Evolutionary conservation across 2,888 invertebrate genomes (phyloP).

Genomic region (Sphinx pinastri): DNA sequence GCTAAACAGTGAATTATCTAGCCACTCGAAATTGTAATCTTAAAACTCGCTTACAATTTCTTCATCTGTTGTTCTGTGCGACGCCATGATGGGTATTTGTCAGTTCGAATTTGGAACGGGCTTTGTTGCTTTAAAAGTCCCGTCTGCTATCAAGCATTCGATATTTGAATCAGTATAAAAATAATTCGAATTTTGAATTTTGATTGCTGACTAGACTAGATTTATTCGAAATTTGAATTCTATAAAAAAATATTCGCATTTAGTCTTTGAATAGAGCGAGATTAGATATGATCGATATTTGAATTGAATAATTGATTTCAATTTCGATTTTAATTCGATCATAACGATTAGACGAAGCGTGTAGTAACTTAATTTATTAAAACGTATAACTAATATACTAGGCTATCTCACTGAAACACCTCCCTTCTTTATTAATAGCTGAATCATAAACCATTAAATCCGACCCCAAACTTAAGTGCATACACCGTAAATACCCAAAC

Average conservation of each 20-base stretch:
- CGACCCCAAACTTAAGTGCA: too few species aligned
- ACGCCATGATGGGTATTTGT: conserved; percentile 52
- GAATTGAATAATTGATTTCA: conserved; percentile 7
- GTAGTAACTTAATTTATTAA: not conserved
- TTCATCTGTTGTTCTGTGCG: conserved; percentile 73
- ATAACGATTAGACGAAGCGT: conserved; percentile 3
- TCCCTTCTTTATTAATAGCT: too few species aligned
- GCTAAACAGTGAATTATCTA: conserved; percentile 83
- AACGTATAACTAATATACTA: too few species aligned
- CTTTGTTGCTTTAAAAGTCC: conserved; percentile 26
- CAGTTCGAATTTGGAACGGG: conserved; percentile 37
- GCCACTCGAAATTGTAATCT: conserved; percentile 82
- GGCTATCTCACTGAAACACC: too few species aligned
- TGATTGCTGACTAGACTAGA: not conserved
- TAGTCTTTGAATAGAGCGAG: conserved; percentile 3
- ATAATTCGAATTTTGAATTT: conserved; percentile 23
- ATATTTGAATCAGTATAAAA: conserved; percentile 18
- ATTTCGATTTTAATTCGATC: conserved; percentile 2
- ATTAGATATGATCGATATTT: conserved; percentile 24
- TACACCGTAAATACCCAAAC: not conserved
- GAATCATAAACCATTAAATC: too few species aligned
- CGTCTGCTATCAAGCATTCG: conserved; percentile 8
- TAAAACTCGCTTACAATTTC: conserved; percentile 80
- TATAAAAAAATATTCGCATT: conserved; percentile 13
- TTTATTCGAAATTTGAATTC: conserved; percentile 12